These are phyloP conservation scores for Idaea straminata DNA, from an alignment of 2,888 invertebrate species.

Conservation along the genomic window DNA sequence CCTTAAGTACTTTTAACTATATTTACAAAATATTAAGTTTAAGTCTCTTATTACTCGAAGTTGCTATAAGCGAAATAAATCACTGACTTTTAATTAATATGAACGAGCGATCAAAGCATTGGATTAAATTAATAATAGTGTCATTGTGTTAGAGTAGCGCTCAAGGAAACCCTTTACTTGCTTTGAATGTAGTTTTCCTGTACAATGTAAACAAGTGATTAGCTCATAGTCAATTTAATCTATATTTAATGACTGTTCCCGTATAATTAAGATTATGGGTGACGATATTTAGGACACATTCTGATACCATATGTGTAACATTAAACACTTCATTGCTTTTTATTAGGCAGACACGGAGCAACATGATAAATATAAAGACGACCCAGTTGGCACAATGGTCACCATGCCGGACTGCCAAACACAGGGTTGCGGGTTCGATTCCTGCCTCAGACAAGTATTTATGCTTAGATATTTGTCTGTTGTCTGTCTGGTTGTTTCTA, in stretches of 20 bases:
- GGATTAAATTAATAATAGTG: not conserved
- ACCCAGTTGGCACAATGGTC: too few relatives aligned
- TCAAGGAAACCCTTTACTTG: not conserved
- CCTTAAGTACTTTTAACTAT: too few relatives aligned
- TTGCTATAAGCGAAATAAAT: too few relatives aligned
- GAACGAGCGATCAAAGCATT: not conserved
- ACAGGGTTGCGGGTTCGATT: too few relatives aligned
- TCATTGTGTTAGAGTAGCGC: not conserved
- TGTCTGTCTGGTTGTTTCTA: too few relatives aligned
- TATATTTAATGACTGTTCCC: conserved; percentile 16
- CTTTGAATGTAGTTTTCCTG: conserved; percentile 44
- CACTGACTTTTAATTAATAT: not conserved
- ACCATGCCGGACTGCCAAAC: too few relatives aligned
- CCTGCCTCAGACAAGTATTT: too few relatives aligned
- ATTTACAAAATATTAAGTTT: too few relatives aligned
- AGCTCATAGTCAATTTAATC: conserved; percentile 38
- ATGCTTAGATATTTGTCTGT: too few relatives aligned
- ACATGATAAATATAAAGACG: not conserved
- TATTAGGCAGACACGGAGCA: not conserved
- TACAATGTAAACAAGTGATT: conserved; percentile 50
- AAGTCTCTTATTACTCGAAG: too few relatives aligned
- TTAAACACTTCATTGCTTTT: not conserved
- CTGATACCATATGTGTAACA: not conserved
- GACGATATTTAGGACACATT: conserved; percentile 3
- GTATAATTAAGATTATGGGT: conserved; percentile 7